Evolutionary conservation across 2,113 vertebrate species (phyloP).

Genomic region (Paradoxurus hermaphroditus): DNA sequence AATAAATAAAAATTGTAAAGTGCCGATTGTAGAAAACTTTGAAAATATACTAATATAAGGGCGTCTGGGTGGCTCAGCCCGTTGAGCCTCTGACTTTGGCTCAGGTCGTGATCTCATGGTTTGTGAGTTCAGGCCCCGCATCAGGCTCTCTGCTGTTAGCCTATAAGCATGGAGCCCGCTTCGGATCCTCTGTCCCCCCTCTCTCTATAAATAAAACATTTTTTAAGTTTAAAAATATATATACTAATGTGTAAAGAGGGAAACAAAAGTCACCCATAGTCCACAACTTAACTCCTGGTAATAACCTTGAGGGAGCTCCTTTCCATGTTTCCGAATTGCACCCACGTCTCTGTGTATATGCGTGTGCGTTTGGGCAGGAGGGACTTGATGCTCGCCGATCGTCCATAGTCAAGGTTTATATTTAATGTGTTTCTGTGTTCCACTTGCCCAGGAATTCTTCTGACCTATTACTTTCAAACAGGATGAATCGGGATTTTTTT

Average conservation of each 20-base stretch:
- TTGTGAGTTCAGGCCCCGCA: too few species aligned
- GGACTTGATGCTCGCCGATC: not conserved
- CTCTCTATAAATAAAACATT: too few species aligned
- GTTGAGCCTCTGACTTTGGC: too few species aligned
- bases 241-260: not conserved
- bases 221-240: too few species aligned
- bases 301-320: not conserved
- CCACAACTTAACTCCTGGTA: not conserved
- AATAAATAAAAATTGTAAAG: not conserved
- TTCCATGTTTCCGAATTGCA: not conserved
- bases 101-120: too few species aligned
- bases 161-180: too few species aligned
- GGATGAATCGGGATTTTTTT: not conserved
- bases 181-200: too few species aligned
- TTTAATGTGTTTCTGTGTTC: not conserved
- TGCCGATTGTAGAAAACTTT: not conserved
- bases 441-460: not conserved
- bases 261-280: not conserved
- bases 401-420: not conserved
- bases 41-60: not conserved
- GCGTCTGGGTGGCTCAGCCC: too few species aligned
- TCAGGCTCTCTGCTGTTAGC: too few species aligned
- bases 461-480: conserved; percentile 17
- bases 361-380: not conserved
- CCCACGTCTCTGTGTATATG: not conserved